phyloP scores from a whole-genome alignment of 2,113 vertebrate species.

The Halichoerus grypus region DNA sequence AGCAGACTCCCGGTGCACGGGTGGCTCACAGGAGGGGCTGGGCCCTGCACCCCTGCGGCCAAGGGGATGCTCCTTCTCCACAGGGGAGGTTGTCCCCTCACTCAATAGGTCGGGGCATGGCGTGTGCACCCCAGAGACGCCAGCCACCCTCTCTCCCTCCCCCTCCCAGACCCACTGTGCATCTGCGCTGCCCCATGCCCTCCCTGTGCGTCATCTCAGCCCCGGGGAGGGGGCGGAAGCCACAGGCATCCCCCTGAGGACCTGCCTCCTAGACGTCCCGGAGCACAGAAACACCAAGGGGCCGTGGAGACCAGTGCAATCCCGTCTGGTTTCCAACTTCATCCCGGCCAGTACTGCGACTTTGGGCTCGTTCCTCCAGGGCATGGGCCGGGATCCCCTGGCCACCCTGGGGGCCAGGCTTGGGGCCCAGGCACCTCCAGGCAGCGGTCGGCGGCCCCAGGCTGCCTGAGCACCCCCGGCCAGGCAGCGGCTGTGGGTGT shows the following conservation, averaged over 20 bases:
- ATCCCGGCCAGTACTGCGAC: neutral
- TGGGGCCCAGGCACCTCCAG: accelerated
- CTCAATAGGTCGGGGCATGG: neutral
- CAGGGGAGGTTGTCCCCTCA: neutral
- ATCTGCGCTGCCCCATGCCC: accelerated
- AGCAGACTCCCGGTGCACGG: neutral
- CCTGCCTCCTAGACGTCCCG: accelerated
- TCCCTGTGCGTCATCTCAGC: accelerated
- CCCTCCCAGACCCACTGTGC: neutral
- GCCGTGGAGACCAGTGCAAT: neutral
- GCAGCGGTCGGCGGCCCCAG: accelerated
- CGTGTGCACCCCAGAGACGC: accelerated
- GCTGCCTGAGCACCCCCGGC: neutral
- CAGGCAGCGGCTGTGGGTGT: too few relatives aligned
- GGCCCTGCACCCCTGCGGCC: accelerated
- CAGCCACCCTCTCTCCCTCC: neutral
- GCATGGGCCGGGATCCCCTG: too few relatives aligned
- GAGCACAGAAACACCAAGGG: neutral
- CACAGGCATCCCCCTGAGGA: neutral
- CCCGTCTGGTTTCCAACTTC: accelerated
- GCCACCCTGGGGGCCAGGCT: neutral
- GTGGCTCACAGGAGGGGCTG: neutral
- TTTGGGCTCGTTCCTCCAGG: neutral
- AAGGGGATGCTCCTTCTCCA: neutral
- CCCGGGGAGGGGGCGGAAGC: too few relatives aligned